These are phyloP conservation scores for Melieria crassipennis DNA, from an alignment of 2,888 invertebrate species.

Conservation along the genomic window DNA sequence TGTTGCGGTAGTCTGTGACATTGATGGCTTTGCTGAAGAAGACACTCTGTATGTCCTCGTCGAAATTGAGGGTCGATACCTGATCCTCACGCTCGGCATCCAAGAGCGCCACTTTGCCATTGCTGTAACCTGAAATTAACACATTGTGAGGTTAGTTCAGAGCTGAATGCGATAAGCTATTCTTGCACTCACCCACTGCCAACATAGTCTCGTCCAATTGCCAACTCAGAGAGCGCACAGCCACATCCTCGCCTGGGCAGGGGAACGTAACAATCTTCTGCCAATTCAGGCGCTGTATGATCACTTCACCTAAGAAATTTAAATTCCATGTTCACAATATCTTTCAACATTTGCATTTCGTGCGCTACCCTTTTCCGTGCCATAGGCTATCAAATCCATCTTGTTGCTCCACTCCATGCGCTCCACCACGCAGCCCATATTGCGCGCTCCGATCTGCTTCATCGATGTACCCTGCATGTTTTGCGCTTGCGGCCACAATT, in stretches of 20 bases:
- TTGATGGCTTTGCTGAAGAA: constrained; percentile 72
- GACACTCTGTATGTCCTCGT: constrained; percentile 76
- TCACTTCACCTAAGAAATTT: constrained; percentile 76
- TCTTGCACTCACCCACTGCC: constrained; percentile 63
- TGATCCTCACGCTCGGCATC: constrained; percentile 88
- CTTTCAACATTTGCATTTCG: constrained; percentile 17
- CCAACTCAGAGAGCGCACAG: constrained; percentile 86
- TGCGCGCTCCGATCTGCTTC: constrained; percentile 63
- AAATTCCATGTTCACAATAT: constrained; percentile 1
- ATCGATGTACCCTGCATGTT: constrained; percentile 50
- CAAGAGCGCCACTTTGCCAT: constrained; percentile 77
- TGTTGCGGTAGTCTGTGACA: constrained; percentile 49
- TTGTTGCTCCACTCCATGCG: constrained; percentile 93
- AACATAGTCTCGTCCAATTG: constrained; percentile 92
- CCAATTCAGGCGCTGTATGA: constrained; percentile 90
- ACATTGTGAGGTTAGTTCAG: background rate
- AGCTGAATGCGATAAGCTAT: background rate
- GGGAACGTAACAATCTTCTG: constrained; percentile 89
- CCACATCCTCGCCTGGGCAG: constrained; percentile 79
- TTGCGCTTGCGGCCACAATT: too few species aligned
- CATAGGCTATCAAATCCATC: constrained; percentile 91
- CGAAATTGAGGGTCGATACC: constrained; percentile 73
- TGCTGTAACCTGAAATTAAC: constrained; percentile 73
- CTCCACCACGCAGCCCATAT: constrained; percentile 70
- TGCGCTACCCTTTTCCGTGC: constrained; percentile 80